Evolutionary conservation across 1,140 invertebrate species (phyloP).

Genomic region (Babylonia areolata): DNA sequence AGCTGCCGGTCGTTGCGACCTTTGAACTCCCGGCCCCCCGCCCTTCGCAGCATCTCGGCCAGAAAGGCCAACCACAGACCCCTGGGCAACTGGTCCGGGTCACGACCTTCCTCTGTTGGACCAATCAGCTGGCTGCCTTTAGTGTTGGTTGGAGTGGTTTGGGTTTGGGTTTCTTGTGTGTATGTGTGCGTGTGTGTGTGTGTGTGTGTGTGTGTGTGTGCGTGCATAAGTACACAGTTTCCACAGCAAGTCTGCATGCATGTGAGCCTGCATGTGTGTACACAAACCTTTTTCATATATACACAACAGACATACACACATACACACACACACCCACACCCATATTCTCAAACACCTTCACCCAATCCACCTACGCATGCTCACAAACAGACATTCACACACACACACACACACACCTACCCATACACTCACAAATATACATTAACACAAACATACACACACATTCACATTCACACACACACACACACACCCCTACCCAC

Average conservation of each 20-base stretch:
- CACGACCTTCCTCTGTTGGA: neutral
- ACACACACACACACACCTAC: constrained; percentile 18
- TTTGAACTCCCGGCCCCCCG: constrained; percentile 21
- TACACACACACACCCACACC: constrained; percentile 4
- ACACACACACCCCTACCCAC: neutral
- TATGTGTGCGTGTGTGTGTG: neutral
- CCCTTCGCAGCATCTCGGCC: constrained; percentile 40
- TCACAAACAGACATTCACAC: too few relatives aligned
- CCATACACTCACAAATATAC: too few relatives aligned
- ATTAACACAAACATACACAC: constrained; percentile 11
- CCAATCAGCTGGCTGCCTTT: neutral
- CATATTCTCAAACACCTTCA: too few relatives aligned
- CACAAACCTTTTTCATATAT: too few relatives aligned
- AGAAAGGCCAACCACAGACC: constrained; percentile 33
- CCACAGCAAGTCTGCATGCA: too few relatives aligned
- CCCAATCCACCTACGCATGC: too few relatives aligned
- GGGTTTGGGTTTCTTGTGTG: neutral
- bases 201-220: neutral
- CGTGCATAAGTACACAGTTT: neutral
- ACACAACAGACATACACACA: neutral
- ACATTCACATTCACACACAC: constrained; percentile 17
- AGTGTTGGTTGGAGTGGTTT: neutral
- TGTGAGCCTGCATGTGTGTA: too few relatives aligned
- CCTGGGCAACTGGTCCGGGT: neutral
- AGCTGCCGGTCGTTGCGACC: neutral